Percentiles rank a stretch among this genome's conserved stretches.
These are phyloP conservation scores for Meda fulgida DNA, from an alignment of 2,797 vertebrate genomes.

Conservation along the genomic window DNA sequence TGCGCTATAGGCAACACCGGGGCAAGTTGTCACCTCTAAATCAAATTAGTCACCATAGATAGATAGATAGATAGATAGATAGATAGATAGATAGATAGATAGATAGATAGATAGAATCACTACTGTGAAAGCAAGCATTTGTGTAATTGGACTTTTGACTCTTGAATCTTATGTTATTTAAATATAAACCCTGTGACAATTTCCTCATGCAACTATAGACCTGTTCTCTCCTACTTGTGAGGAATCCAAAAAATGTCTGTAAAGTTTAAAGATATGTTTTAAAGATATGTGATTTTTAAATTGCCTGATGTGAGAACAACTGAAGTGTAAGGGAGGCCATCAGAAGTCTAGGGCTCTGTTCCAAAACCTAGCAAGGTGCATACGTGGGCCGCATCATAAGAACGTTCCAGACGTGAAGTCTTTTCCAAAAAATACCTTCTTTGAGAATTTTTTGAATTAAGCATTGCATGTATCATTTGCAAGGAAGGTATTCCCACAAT, in stretches of 20 bases:
- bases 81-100: neutral
- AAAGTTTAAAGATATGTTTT: neutral
- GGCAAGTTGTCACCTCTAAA: neutral
- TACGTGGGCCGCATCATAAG: constrained; percentile 5
- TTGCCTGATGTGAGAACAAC: neutral
- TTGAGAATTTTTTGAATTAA: neutral
- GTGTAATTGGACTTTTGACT: neutral
- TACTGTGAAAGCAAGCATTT: neutral
- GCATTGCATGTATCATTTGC: neutral
- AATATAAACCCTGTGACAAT: neutral
- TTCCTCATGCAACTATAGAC: neutral
- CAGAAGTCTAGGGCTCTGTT: constrained; percentile 8
- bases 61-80: neutral
- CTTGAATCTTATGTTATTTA: neutral
- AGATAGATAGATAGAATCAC: neutral
- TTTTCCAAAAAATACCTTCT: neutral
- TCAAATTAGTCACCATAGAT: neutral
- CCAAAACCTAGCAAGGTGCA: neutral
- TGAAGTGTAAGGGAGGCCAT: neutral
- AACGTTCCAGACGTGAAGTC: neutral
- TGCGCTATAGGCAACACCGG: neutral
- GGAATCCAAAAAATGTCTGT: neutral
- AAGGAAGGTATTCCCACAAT: neutral
- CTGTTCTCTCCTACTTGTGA: no score
- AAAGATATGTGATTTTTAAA: neutral